Base-by-base conservation (phyloP, 1,140 invertebrate species). In the Apis cerana region DNA sequence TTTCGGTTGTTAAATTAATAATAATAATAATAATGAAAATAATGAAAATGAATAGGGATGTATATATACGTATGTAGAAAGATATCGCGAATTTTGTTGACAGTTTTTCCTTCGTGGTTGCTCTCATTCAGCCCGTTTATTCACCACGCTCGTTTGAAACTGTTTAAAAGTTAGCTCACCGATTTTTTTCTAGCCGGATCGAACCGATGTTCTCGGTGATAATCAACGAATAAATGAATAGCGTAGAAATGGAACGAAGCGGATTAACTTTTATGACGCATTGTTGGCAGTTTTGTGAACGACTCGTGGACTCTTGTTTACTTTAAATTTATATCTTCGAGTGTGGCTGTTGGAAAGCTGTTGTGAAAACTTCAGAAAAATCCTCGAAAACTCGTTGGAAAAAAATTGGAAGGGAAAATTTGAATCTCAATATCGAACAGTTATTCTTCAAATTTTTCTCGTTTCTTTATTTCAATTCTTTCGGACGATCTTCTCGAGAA, bases 201-300 rank as follows among this genome's bases (percentile, higher is more conserved):
- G 50, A 11, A 48, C 61, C 61, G 61, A 67, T 76, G 2, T 67
- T 56, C 27, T 7, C 27, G 56, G 7, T 27, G 75, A 54, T 76
- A 65, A 76, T 33, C 48, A 8, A 17, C 19, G 62, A 65, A 65
- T 54, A 65, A 67, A 76, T 56, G 75, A 56, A 65, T 67, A 67
- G 11, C 15, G 4, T 15, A 33, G 19, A 69, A 65, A 67, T 33
- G 19, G 48, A 54, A 15, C 11, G 12, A 5, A 4, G 9, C 10
- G 11, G 23, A 52, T 76, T 33, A 54, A 19, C 15, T 76, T 65
- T 67, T 33, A 52, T 23, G 12, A 43, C 19, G 43, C 19, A n/a
- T n/a, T n/a, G 33, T 68, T 48, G 33, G 65, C 21, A 43, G 65
- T 48, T 68, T 43, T 68, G 11, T n/a, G 19, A 27, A 27, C 43